These are phyloP conservation scores for Dicyrtoma fusca DNA, from an alignment of 2,888 invertebrate species.

Conservation along the genomic window DNA sequence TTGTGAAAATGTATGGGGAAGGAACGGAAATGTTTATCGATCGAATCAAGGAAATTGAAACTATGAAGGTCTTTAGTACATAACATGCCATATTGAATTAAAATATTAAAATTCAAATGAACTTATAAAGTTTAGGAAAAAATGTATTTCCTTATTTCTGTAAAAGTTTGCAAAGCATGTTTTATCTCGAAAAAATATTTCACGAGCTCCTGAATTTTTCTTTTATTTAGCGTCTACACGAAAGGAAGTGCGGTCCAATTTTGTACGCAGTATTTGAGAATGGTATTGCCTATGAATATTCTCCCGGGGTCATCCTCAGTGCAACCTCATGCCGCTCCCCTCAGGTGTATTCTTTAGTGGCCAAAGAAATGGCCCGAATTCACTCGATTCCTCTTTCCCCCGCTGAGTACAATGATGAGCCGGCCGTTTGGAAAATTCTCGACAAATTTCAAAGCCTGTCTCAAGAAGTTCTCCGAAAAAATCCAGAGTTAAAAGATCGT, in stretches of 20 bases:
- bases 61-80: slow-evolving; percentile 55
- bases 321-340: slow-evolving; percentile 68
- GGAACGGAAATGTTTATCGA: slow-evolving; percentile 93
- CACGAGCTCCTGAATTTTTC: too few relatives aligned
- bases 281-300: slow-evolving; percentile 87
- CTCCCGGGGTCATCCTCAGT: slow-evolving; percentile 78
- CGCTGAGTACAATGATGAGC: neutral
- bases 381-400: slow-evolving; percentile 66
- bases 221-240: slow-evolving; percentile 71
- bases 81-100: too few relatives aligned
- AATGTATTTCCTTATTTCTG: too few relatives aligned
- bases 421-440: slow-evolving; percentile 72
- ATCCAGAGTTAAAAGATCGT: slow-evolving; percentile 36
- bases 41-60: slow-evolving; percentile 76
- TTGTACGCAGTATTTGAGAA: slow-evolving; percentile 91
- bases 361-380: slow-evolving; percentile 80
- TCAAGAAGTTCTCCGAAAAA: slow-evolving; percentile 67
- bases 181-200: too few relatives aligned
- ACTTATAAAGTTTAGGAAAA: too few relatives aligned
- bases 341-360: slow-evolving; percentile 74
- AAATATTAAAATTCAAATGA: too few relatives aligned
- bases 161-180: too few relatives aligned
- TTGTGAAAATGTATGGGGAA: slow-evolving; percentile 88
- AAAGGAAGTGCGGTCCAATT: slow-evolving; percentile 78
- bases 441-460: slow-evolving; percentile 74